A percentile compares a stretch with the other conserved stretches of the same genome.
Conservation (phyloP, 2,797 vertebrate species). For the Masticophis lateralis region DNA sequence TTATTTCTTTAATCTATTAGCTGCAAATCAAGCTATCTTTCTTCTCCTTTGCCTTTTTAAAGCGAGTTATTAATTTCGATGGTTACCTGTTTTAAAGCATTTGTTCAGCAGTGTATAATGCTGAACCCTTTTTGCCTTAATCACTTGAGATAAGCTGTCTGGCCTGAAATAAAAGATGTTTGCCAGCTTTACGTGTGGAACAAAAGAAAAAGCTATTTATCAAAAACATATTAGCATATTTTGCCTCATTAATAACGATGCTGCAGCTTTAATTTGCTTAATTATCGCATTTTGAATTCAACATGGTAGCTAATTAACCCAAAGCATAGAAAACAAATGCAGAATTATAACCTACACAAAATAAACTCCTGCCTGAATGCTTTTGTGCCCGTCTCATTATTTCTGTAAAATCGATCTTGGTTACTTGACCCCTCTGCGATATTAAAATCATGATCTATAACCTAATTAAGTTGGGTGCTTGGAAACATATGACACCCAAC, state of each 20-base stretch:
- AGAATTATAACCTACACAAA: slow-evolving; percentile 61
- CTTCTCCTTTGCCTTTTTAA: slow-evolving; percentile 46
- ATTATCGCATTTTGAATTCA: slow-evolving; percentile 80
- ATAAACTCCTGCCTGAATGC: slow-evolving; percentile 34
- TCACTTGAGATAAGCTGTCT: slow-evolving; percentile 73
- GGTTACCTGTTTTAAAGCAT: slow-evolving; percentile 69
- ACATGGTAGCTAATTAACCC: slow-evolving; percentile 77
- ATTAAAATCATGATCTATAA: background rate
- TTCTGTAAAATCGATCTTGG: slow-evolving; percentile 32
- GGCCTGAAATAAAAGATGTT: slow-evolving; percentile 73
- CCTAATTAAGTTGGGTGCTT: background rate
- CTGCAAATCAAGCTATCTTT: slow-evolving; percentile 42
- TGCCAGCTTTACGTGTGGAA: slow-evolving; percentile 71
- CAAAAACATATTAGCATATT: slow-evolving; percentile 79
- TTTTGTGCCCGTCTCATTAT: slow-evolving; percentile 31
- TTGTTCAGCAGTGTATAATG: slow-evolving; percentile 48
- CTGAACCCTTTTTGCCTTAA: slow-evolving; percentile 63
- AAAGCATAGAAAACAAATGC: slow-evolving; percentile 59
- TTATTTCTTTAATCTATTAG: background rate
- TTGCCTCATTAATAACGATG: slow-evolving; percentile 79
- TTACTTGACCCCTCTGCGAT: slow-evolving; percentile 37
- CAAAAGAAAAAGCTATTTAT: slow-evolving; percentile 74
- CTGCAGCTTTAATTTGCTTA: slow-evolving; percentile 80
- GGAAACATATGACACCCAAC: background rate
- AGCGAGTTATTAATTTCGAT: slow-evolving; percentile 59